phyloP scores from a whole-genome alignment of 2,888 invertebrate genomes.

The Coenonympha glycerion region DNA sequence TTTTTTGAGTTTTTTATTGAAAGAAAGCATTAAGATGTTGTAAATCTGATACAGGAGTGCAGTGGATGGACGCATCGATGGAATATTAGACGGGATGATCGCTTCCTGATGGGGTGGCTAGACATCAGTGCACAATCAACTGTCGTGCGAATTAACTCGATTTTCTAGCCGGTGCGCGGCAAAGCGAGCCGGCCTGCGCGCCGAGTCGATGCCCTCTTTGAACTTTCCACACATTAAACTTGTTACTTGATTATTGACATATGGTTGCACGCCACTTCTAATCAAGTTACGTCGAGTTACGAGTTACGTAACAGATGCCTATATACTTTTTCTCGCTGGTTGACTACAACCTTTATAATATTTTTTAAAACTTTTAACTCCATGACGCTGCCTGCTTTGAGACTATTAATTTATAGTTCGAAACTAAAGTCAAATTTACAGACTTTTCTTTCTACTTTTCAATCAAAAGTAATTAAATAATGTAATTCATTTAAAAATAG shows the following conservation, averaged over 20 bases:
- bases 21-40: background rate
- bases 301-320: conserved; percentile 46
- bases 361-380: too few relatives aligned
- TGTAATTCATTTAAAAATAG: too few relatives aligned
- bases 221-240: conserved; percentile 71
- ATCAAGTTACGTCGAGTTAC: conserved; percentile 37
- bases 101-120: conserved; percentile 19
- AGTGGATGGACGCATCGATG: conserved; percentile 2
- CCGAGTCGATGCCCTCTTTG: conserved; percentile 57
- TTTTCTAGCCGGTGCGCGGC: conserved; percentile 57
- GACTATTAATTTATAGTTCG: too few relatives aligned
- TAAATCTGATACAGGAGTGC: background rate
- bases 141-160: conserved; percentile 50
- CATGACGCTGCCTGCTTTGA: too few relatives aligned
- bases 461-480: too few relatives aligned
- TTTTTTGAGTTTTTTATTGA: background rate
- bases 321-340: background rate
- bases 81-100: conserved; percentile 7
- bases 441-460: too few relatives aligned
- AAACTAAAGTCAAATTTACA: too few relatives aligned
- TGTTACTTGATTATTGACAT: conserved; percentile 68
- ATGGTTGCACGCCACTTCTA: conserved; percentile 39
- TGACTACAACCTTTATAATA: too few relatives aligned
- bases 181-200: conserved; percentile 38
- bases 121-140: conserved; percentile 38